A percentile compares a stretch with the other conserved stretches of the same genome.
Evolutionary conservation across 2,888 invertebrate species (phyloP).

Genomic region (Pecten maximus): DNA sequence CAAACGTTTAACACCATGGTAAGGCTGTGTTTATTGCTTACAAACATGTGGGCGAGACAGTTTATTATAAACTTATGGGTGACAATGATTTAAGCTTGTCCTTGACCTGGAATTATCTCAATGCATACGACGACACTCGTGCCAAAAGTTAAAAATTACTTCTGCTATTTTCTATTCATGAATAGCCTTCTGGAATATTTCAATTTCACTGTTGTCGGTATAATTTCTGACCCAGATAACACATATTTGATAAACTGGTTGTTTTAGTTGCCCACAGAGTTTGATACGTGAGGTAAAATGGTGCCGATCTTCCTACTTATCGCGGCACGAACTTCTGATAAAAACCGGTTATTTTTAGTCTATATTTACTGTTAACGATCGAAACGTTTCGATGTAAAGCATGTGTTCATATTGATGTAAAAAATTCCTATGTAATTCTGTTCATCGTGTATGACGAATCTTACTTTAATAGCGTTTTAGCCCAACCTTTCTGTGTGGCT

Average conservation of each 20-base stretch:
- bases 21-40: background rate
- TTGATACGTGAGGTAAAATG: background rate
- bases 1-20: background rate
- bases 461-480: no score
- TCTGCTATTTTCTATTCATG: background rate
- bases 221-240: constrained; percentile 5
- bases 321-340: background rate
- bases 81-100: constrained; percentile 20
- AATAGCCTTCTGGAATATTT: background rate
- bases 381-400: background rate
- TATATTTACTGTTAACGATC: background rate
- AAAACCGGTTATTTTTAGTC: background rate
- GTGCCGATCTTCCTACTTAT: background rate
- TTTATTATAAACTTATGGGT: background rate
- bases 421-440: background rate
- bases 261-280: background rate
- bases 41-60: constrained; percentile 23
- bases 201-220: background rate
- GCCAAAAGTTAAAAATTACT: constrained; percentile 2
- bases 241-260: background rate
- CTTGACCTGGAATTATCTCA: background rate
- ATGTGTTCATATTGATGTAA: background rate
- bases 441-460: background rate
- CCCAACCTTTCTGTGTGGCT: no score
- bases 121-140: background rate